Base-by-base conservation (phyloP, 2,888 invertebrate species). In the Crocallis elinguaria region DNA sequence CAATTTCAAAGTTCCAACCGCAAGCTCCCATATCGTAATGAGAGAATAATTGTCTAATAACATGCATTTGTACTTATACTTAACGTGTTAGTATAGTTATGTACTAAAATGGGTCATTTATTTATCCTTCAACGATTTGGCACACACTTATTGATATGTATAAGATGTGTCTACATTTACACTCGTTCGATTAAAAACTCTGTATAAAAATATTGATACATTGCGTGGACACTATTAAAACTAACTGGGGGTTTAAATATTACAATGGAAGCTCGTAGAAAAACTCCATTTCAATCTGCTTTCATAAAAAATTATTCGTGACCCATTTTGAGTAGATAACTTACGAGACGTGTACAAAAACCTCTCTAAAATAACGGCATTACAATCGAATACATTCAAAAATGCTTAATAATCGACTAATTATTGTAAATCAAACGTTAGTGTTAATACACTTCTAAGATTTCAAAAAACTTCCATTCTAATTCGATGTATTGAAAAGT, bases 401-500 rank as follows among this genome's bases (percentile, higher is more conserved):
- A 79, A 76, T 73, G 70, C 71, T 73, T 77, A 79, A 75, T 66
- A 77, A 69, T 73, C 73, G 71, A 74, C 75, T 81, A 77, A 75
- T 67, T 73, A 73, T 73, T 71, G 73, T 77, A 71, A 67, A 66
- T 67, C 69, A 71, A 75, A 80, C 71, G 73, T 71, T 71, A 79
- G 69, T 75, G 73, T 67, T 62, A 69, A 75, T 77, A 80, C 69
- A 69, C 70, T 68, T 54, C 75, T 80, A 82, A 75, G 69, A 79
- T 69, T 75, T 82, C 71, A 76, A 82, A 80, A 75, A 75, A 64
- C 75, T 77, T 66, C 58, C 29, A 54, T 70, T 63, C 86, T 88
- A 88, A 88, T 89, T 89, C 89, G 89, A 88, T 89, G 88, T 89
- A 86, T 79, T 77, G 73, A 83, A 72, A 43, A 82, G 80, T 77